These are phyloP conservation scores for Varecia variegata DNA, from an alignment of 2,797 vertebrate species.

Conservation along the genomic window DNA sequence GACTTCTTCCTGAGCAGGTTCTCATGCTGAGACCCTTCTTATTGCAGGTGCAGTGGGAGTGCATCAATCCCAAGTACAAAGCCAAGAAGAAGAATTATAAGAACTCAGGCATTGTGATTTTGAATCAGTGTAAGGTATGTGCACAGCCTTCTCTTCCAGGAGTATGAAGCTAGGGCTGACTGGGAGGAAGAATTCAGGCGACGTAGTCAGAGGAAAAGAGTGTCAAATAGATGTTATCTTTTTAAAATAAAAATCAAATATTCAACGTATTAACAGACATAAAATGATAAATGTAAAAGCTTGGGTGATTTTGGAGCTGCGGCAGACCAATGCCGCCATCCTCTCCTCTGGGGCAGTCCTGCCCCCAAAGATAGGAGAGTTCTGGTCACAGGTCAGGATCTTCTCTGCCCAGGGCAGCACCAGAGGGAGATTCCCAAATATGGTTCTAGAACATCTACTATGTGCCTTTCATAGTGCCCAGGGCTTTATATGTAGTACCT, in stretches of 20 bases:
- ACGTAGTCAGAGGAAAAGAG: not conserved
- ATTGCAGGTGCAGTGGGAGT: conserved; percentile 96
- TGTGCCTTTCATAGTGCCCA: not conserved
- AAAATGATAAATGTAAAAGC: not conserved
- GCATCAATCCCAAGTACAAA: conserved; percentile 99
- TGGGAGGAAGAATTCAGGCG: not conserved
- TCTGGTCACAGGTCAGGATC: not conserved
- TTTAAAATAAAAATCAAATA: not conserved
- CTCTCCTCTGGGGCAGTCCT: not conserved
- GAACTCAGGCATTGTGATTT: conserved; percentile 96
- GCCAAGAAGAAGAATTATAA: conserved; percentile 99
- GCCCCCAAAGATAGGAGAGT: not conserved
- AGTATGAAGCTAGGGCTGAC: not conserved
- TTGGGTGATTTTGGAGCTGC: not conserved
- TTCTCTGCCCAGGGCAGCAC: not conserved
- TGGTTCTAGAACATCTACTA: not conserved
- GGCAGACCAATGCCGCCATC: not conserved
- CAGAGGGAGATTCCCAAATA: not conserved
- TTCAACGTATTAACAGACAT: not conserved
- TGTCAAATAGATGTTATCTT: not conserved
- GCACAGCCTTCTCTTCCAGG: not conserved
- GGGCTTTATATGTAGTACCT: not conserved
- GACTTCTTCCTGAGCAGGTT: conserved; percentile 18
- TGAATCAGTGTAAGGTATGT: conserved; percentile 96
- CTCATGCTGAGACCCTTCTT: conserved; percentile 34